Base-by-base conservation (phyloP, 2,888 invertebrate species). In the Cataglyphis cursor region DNA sequence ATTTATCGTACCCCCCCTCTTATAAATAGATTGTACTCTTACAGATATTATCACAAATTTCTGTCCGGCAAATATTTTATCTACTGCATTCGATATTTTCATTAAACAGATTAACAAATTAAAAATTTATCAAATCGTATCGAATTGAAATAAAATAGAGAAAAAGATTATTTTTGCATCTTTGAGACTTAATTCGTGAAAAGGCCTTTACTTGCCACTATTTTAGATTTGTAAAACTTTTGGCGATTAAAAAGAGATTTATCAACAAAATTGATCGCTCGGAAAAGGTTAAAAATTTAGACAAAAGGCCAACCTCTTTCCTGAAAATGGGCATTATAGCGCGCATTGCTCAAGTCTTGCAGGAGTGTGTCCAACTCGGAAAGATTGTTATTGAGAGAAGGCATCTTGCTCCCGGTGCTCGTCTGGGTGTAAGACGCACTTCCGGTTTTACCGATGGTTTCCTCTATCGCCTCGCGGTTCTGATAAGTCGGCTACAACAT, bases 291-390 rank as follows among this genome's bases (percentile, higher is more conserved):
- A 38, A 76, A 15, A 66, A 18, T 66, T 5, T 31, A 57, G 57
- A 82, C 44, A 38, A 28, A 31, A 9, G 3, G 24, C n/a, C 85
- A 62, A 96, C 96, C 96, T 94, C 95, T 95, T 75, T 94, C 94
- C 44, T 93, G 92, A 73, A 92, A 91, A 38, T 94, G 93, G 44
- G 94, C 90, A 86, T 95, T 95, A 93, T 97, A 97, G 84, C 96
- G 96, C 0, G 97, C 97, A 94, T 97, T 97, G 95, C 98, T 99
- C 90, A 99, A 96, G 95, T 99, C 99, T 93, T 98, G 97, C 81
- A 99, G 96, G 75, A 99, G 96, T 21, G 97, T 98, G 95, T 99
- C 99, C 94, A 99, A 95, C 95, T 99, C 99, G 0, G 98, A 97
- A 65, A 99, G 96, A 95, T 99, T 98, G 90, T 97, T 98, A 93